Base-by-base conservation (phyloP, 23 tunicate species). In the Ciona savignyi region DNA sequence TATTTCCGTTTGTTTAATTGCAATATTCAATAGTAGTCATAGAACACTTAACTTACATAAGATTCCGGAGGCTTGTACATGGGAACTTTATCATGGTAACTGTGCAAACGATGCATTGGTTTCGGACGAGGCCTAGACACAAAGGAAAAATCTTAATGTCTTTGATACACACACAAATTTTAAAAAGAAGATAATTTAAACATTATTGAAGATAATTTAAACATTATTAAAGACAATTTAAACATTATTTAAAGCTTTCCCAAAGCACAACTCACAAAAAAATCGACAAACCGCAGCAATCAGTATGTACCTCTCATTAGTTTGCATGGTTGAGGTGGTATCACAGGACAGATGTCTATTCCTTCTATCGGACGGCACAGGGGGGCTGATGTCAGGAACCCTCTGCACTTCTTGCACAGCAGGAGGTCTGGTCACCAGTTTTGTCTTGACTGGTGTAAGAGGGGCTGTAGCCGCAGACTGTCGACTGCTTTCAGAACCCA, bases 401-500 rank as follows among this genome's bases (percentile, higher is more conserved):
- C n/a, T 29, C 56, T 51, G 23, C 49, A 74, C 80, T 60, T 69
- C 82, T 22, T 61, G 63, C 22, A 66, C 70, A 1, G 80, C 11
- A 1, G 66, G 74, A 4, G 81, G 72, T 21, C 49, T 32, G 9
- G 70, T 6, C 29, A 75, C 70, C 19, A 70, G 71, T 29, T 83
- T 76, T 29, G 62, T 30, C 80, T 60, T 66, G 33, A 65, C 69
- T 25, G 82, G 66, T 33, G 66, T 56, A 27, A 83, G 63, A 23
- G 35, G 71, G 1, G 80, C 33, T 27, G 77, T 64, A 15, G 69
- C 4, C 1, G 80, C 56, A 1, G 96, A 89, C 35, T 89, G 88
- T 3, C 89, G 80, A 34, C 96, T 89, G 60, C 89, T 83, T 74
- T 82, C 96, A 20, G 89, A 83, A 23, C 96, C 96, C 15, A 89